Evolutionary conservation across 2,113 vertebrate genomes (phyloP).

Genomic region (Bagarius yarrelli): DNA sequence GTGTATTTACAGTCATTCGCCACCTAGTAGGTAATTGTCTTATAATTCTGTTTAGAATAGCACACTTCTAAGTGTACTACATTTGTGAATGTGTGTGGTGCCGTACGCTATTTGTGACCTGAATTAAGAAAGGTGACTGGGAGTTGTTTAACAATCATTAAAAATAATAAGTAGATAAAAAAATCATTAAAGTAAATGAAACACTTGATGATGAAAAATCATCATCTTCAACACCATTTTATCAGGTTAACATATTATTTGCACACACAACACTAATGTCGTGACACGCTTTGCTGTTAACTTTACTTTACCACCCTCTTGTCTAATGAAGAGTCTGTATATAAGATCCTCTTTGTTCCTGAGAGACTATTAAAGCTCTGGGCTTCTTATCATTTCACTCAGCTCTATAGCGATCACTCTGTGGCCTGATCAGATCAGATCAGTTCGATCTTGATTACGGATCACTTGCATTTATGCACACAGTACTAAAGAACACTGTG

Average conservation of each 20-base stretch:
- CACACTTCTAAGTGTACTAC: too few relatives aligned
- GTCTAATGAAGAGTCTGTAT: neutral
- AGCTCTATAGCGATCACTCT: neutral
- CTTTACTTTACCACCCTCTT: neutral
- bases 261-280: neutral
- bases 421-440: neutral
- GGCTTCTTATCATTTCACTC: neutral
- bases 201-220: neutral
- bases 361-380: neutral
- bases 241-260: neutral
- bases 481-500: neutral
- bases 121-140: too few relatives aligned
- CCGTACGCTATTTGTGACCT: too few relatives aligned
- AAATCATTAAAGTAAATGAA: too few relatives aligned
- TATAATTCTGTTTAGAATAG: too few relatives aligned
- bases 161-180: too few relatives aligned
- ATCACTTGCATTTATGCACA: conserved; percentile 22
- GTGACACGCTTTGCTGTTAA: neutral
- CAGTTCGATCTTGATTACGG: neutral
- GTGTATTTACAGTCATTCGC: too few relatives aligned
- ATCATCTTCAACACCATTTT: neutral
- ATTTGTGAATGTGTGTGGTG: too few relatives aligned
- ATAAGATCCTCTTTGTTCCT: neutral
- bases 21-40: too few relatives aligned
- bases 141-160: too few relatives aligned